Conservation (phyloP, 2,113 vertebrate genomes). For the Tragelaphus strepsiceros region DNA sequence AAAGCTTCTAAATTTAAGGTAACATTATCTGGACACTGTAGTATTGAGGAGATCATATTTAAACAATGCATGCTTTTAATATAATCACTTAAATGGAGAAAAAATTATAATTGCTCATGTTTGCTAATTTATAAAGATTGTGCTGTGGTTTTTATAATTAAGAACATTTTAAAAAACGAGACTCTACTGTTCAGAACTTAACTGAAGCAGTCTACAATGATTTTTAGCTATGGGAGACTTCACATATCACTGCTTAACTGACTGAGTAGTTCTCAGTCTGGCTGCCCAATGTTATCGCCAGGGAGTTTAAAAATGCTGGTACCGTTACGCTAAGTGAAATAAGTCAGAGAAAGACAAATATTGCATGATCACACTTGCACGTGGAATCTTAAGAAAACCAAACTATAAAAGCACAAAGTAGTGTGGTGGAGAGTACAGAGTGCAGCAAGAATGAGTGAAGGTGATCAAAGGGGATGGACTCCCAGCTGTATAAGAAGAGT, state of each 20-base stretch:
- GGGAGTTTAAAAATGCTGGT: background rate
- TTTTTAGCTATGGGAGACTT: background rate
- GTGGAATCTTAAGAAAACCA: background rate
- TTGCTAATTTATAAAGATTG: background rate
- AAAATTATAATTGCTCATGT: background rate
- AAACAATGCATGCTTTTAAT: constrained; percentile 46
- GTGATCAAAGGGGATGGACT: background rate
- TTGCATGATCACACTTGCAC: background rate
- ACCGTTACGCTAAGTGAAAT: background rate
- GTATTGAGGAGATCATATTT: constrained; percentile 47
- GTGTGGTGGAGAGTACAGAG: background rate
- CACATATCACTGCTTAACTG: background rate
- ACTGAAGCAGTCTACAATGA: background rate
- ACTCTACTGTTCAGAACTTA: background rate
- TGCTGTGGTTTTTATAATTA: background rate
- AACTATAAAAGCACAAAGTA: background rate
- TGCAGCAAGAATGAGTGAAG: background rate
- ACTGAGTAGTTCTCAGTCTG: background rate
- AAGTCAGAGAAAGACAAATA: background rate
- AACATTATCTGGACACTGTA: constrained; percentile 27
- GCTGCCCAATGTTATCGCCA: background rate
- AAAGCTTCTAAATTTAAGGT: constrained; percentile 18
- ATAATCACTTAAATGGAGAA: constrained; percentile 58
- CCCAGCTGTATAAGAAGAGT: background rate
- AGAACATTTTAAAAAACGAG: background rate